Evolutionary conservation across 2,888 invertebrate species (phyloP), one percentile per base, ranked within the genome.

Genomic region (Ennomos fuscantarius): DNA sequence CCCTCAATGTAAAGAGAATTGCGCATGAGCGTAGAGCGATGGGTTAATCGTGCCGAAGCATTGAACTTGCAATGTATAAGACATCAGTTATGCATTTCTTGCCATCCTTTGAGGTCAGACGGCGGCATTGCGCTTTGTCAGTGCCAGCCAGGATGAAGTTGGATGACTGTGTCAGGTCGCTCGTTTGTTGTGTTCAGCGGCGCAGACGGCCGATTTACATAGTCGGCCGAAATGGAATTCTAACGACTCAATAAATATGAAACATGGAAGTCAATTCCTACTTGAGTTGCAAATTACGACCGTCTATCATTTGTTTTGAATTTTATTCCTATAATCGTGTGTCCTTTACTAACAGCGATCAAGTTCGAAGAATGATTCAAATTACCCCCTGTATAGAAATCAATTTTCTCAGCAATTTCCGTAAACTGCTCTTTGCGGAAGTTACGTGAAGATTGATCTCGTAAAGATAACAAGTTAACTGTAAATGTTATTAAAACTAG

Each of bases 51-150:
- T 60, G 63, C 44, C 41, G 61, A 57, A 62, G 62, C 60, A 63
- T 62, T 65, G 70, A 57, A 60, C 58, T 59, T 55, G 70, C 73
- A 78, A 79, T 80, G 75, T 79, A 80, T 78, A 76, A 78, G 73
- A 69, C 79, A 82, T 84, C 79, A 79, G 77, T 85, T 83, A 81
- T 78, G 73, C 52, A 59, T 60, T 73, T 47, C 56, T 55, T 76
- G 76, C 69, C 62, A 74, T 78, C 68, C 70, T 74, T 72, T 72
- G 79, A 76, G 82, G 79, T 79, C 80, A 78, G 74, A 63, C 68
- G 69, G 66, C 73, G 76, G 70, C 72, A 87, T 84, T 84, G 79
- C 76, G 74, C 82, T 89, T 85, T 84, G 80, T 89, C 87, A 87
- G 76, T 86, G 88, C 82, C 87, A 83, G 66, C 57, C 62, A 57